A percentile compares a stretch with the other conserved stretches of the same genome.
These are phyloP conservation scores for Gadus chalcogrammus DNA, from an alignment of 2,113 vertebrate species.

Conservation along the genomic window DNA sequence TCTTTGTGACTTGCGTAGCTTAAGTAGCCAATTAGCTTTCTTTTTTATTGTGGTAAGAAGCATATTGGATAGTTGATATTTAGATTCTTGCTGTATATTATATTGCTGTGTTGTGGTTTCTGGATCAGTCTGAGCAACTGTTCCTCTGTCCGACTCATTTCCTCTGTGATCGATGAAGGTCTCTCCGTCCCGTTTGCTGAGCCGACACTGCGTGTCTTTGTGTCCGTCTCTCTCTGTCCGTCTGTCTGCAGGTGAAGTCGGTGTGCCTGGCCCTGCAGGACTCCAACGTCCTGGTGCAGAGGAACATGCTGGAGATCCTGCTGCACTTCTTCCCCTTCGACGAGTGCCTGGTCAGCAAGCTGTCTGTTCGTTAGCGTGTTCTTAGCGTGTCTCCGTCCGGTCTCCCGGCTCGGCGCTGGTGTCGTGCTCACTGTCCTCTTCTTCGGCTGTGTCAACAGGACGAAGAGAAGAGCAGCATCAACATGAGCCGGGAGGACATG, in stretches of 20 bases:
- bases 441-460: conserved; percentile 69
- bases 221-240: not conserved
- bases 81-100: not conserved
- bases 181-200: not conserved
- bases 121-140: no score
- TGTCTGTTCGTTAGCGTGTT: not conserved
- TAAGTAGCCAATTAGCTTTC: not conserved
- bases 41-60: not conserved
- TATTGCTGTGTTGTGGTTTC: no score
- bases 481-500: conserved; percentile 73
- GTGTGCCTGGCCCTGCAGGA: conserved; percentile 86
- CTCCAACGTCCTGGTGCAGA: conserved; percentile 91
- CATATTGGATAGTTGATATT: not conserved
- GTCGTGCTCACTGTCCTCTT: not conserved
- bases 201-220: not conserved
- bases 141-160: no score
- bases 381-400: not conserved
- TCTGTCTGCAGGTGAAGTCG: conserved; percentile 78
- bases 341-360: conserved; percentile 76
- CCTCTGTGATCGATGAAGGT: no score
- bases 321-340: conserved; percentile 92
- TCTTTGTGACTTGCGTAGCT: no score
- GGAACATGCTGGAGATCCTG: conserved; percentile 90
- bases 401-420: no score
- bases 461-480: conserved; percentile 65